A percentile compares a stretch with the other conserved stretches of the same genome.
phyloP scores from a whole-genome alignment of 2,797 vertebrate species.

The Melanotaenia pygmaea region DNA sequence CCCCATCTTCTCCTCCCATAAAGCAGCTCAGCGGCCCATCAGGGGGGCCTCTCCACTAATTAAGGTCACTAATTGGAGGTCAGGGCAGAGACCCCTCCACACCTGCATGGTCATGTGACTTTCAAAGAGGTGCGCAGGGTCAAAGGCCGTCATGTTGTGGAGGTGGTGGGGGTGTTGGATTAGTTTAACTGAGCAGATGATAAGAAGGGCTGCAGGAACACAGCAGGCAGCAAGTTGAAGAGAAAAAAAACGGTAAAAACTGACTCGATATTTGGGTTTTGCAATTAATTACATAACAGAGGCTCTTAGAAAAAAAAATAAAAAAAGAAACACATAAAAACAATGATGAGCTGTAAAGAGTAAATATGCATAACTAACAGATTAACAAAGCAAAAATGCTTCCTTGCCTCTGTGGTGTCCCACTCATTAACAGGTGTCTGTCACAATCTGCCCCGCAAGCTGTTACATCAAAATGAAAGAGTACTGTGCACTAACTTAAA shows the following conservation, averaged over 20 bases:
- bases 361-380: too few species aligned
- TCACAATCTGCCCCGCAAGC: background rate
- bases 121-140: conserved; percentile 82
- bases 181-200: conserved; percentile 54
- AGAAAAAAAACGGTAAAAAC: background rate
- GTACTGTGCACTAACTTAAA: background rate
- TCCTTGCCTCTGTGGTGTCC: too few species aligned
- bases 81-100: conserved; percentile 87
- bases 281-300: background rate
- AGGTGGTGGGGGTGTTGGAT: conserved; percentile 45
- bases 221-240: conserved; percentile 3
- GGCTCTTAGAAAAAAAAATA: too few species aligned
- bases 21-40: conserved; percentile 86
- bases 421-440: background rate
- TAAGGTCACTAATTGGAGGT: conserved; percentile 93
- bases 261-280: background rate
- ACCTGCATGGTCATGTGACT: conserved; percentile 92
- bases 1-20: conserved; percentile 41
- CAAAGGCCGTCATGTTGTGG: conserved; percentile 66
- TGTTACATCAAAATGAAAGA: background rate
- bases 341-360: too few species aligned
- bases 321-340: too few species aligned
- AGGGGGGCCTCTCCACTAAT: conserved; percentile 84
- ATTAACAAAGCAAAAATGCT: too few species aligned
- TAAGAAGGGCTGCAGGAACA: conserved; percentile 27